Evolutionary conservation across 2,888 invertebrate species (phyloP).

Genomic region (Callimorpha dominula): DNA sequence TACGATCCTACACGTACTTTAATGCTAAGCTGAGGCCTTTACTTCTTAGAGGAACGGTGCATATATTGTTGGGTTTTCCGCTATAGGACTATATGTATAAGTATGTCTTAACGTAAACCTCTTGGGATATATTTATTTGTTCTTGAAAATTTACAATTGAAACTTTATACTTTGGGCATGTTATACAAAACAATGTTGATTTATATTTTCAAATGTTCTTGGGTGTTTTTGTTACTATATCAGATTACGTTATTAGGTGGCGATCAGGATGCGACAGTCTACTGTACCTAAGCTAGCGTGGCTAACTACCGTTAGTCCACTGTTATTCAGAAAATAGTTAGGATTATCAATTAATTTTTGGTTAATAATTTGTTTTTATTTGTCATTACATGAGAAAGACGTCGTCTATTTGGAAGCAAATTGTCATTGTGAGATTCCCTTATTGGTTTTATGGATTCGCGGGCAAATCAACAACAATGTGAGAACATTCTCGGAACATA

Average conservation of each 20-base stretch:
- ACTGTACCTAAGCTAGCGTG: neutral
- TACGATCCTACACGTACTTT: neutral
- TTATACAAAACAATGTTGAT: neutral
- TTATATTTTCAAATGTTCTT: no score
- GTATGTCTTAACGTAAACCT: neutral
- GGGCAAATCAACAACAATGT: no score
- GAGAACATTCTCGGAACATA: no score
- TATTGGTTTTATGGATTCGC: no score
- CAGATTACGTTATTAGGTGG: no score
- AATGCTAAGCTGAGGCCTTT: slow-evolving; percentile 2
- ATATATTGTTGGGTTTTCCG: neutral
- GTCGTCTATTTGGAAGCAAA: no score
- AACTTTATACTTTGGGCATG: neutral
- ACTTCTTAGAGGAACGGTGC: neutral
- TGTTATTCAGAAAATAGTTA: neutral
- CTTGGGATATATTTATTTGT: neutral
- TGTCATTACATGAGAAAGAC: neutral
- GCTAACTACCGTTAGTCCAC: neutral
- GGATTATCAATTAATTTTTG: neutral
- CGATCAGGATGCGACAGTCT: no score
- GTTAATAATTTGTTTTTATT: neutral
- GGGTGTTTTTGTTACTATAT: no score
- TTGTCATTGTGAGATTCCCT: no score
- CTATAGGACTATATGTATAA: neutral
- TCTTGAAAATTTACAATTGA: no score